Conservation (phyloP, 2,888 invertebrate genomes). For the Fissipunctia ypsillon region DNA sequence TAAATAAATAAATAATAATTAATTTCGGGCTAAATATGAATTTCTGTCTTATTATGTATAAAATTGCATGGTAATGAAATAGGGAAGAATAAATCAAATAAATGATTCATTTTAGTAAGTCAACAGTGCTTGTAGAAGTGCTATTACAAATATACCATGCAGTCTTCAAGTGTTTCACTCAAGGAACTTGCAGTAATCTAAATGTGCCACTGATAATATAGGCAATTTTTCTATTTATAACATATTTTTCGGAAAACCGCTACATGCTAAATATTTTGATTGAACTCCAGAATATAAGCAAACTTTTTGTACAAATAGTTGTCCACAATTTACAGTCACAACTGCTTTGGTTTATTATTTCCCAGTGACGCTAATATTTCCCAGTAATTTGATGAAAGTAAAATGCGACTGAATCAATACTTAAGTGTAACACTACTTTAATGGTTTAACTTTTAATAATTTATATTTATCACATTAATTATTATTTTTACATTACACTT, state of each 20-base stretch:
- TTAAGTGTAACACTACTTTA: constrained; percentile 49
- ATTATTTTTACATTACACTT: constrained; percentile 42
- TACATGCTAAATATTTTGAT: constrained; percentile 42
- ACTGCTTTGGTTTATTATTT: constrained; percentile 58
- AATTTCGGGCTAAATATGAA: constrained; percentile 15
- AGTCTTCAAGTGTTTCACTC: constrained; percentile 34
- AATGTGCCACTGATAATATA: constrained; percentile 25
- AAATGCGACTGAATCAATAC: constrained; percentile 52
- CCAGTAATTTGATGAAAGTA: constrained; percentile 43
- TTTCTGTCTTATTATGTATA: constrained; percentile 4
- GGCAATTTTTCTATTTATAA: constrained; percentile 14
- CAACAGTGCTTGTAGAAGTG: constrained; percentile 10
- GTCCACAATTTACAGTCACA: constrained; percentile 37
- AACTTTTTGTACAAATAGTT: constrained; percentile 47
- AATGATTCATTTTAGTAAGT: constrained; percentile 20
- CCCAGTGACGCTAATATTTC: constrained; percentile 31
- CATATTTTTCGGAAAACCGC: constrained; percentile 16
- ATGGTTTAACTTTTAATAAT: constrained; percentile 59
- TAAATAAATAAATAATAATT: too few species aligned
- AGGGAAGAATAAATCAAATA: constrained; percentile 10
- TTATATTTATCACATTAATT: constrained; percentile 71
- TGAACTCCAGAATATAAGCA: constrained; percentile 22
- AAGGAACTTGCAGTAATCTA: constrained; percentile 31
- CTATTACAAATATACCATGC: constrained; percentile 27
- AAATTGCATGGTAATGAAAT: constrained; percentile 17